A percentile compares a stretch with the other conserved stretches of the same genome.
Evolutionary conservation across 2,797 vertebrate genomes (phyloP).

Genomic region (Onychomys arenicola): DNA sequence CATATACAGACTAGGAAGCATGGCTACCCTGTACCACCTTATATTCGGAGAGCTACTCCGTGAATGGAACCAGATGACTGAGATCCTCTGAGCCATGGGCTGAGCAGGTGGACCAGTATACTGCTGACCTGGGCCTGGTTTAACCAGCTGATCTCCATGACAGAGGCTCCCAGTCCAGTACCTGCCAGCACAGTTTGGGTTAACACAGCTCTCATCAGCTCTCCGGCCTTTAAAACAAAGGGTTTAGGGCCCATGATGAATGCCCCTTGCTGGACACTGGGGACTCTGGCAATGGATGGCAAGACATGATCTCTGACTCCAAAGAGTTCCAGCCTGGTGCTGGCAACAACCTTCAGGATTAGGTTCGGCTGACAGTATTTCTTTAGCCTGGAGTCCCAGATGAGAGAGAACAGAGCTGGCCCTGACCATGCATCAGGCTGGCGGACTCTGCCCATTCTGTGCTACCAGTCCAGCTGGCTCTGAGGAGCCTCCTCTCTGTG

Average conservation of each 20-base stretch:
- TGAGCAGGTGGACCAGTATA: background rate
- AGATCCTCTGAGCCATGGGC: background rate
- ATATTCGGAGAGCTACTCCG: background rate
- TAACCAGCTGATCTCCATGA: background rate
- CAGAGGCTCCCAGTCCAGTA: background rate
- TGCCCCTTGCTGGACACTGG: background rate
- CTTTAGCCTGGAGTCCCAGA: background rate
- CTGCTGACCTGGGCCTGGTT: background rate
- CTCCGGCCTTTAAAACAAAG: background rate
- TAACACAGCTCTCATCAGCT: background rate
- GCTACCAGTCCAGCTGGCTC: background rate
- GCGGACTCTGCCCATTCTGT: fast-evolving
- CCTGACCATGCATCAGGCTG: background rate
- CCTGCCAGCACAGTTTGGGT: background rate
- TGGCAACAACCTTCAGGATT: background rate
- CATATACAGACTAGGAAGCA: background rate
- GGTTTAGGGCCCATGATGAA: background rate
- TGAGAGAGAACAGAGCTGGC: background rate
- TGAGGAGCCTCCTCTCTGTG: background rate
- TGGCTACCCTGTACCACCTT: fast-evolving
- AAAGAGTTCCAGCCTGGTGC: background rate
- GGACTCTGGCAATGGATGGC: background rate
- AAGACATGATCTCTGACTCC: background rate
- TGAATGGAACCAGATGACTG: background rate
- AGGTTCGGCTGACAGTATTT: background rate